A percentile compares a stretch with the other conserved stretches of the same genome.
These are phyloP conservation scores for Eira barbara DNA, from an alignment of 2,113 vertebrate species.

Conservation along the genomic window DNA sequence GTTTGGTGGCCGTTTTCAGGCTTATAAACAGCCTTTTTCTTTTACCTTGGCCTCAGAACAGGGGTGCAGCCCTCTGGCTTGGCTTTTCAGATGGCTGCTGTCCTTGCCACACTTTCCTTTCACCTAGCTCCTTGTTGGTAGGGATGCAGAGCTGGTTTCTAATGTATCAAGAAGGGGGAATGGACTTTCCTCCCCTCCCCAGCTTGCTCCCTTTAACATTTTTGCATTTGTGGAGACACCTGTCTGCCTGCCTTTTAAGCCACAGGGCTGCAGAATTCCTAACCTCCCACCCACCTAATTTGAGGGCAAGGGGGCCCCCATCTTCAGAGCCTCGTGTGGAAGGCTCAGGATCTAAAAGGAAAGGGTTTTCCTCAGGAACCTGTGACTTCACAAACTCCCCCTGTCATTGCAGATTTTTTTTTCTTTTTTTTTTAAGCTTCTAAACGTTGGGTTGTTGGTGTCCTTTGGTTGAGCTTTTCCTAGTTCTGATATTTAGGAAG, in stretches of 20 bases:
- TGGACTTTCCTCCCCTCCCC: not conserved
- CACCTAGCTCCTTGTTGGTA: conserved; percentile 23
- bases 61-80: conserved; percentile 14
- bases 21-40: conserved; percentile 33
- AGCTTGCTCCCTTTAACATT: not conserved
- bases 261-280: conserved; percentile 31
- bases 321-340: conserved; percentile 54
- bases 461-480: conserved; percentile 78
- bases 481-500: conserved; percentile 80
- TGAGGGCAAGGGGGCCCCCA: conserved; percentile 36
- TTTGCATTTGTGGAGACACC: conserved; percentile 27
- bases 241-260: conserved; percentile 36
- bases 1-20: conserved; percentile 22
- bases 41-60: conserved; percentile 71
- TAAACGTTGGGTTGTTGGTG: conserved; percentile 79
- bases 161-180: not conserved
- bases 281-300: conserved; percentile 48
- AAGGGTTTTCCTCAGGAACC: conserved; percentile 83
- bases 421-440: conserved; percentile 71
- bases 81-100: conserved; percentile 44
- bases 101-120: conserved; percentile 23
- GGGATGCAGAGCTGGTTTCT: conserved; percentile 44
- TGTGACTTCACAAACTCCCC: conserved; percentile 82
- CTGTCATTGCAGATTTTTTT: conserved; percentile 73
- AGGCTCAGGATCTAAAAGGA: conserved; percentile 69